Conservation (phyloP, 2,113 vertebrate genomes). For the Pluvialis apricaria region DNA sequence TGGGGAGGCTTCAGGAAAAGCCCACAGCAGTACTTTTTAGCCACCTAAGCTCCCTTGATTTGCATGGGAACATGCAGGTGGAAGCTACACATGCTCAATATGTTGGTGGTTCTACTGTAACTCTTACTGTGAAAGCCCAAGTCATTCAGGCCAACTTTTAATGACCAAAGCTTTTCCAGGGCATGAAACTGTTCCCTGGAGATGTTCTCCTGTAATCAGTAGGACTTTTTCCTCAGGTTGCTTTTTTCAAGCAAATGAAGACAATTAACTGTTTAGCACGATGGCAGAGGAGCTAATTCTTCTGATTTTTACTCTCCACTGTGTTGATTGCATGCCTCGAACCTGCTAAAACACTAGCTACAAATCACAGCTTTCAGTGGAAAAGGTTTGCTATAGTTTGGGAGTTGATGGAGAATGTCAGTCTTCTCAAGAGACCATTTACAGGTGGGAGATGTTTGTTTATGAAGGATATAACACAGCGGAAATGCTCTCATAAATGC, state of each 20-base stretch:
- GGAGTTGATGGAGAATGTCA: not conserved
- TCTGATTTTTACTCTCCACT: not conserved
- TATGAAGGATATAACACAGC: not conserved
- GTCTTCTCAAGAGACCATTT: fast-evolving
- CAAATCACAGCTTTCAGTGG: not conserved
- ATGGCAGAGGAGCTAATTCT: not conserved
- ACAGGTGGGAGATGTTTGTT: not conserved
- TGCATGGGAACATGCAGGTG: not conserved
- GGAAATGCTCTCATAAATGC: not conserved
- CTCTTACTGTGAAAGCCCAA: not conserved
- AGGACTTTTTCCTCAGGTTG: not conserved
- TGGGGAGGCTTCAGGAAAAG: not conserved
- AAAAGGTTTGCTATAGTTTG: not conserved
- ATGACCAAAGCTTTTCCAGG: not conserved
- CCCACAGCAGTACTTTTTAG: not conserved
- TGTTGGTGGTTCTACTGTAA: not conserved
- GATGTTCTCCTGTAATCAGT: not conserved
- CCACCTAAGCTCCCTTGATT: not conserved
- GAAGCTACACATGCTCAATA: not conserved
- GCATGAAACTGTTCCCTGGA: not conserved
- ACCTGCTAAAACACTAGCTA: not conserved
- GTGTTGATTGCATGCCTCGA: not conserved
- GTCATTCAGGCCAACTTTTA: not conserved
- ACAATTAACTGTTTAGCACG: not conserved
- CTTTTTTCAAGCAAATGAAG: not conserved